A percentile compares a stretch with the other conserved stretches of the same genome.
phyloP scores from a whole-genome alignment of 2,113 vertebrate genomes.

The Amphilophus citrinellus region DNA sequence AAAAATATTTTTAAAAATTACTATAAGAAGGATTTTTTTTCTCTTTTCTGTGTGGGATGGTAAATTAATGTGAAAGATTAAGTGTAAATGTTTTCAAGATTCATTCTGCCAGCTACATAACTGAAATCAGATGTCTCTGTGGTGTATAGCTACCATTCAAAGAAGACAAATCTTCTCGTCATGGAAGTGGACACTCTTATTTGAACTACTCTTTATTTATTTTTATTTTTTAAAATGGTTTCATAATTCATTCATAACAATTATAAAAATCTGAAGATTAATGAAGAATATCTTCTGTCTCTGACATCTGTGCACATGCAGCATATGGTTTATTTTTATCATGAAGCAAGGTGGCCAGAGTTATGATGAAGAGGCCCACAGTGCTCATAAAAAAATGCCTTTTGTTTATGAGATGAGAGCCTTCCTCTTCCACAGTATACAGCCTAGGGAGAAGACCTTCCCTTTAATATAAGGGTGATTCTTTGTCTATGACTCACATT shows the following conservation, averaged over 20 bases:
- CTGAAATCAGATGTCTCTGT: background rate
- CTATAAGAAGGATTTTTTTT: background rate
- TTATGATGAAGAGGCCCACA: slow-evolving; percentile 6
- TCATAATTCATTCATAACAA: background rate
- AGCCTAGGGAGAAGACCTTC: slow-evolving; percentile 23
- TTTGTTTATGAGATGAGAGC: slow-evolving; percentile 20
- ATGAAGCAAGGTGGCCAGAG: slow-evolving; percentile 19
- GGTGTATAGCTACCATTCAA: background rate
- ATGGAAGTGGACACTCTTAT: background rate
- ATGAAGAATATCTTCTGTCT: background rate
- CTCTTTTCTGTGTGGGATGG: background rate
- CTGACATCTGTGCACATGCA: background rate
- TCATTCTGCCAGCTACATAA: background rate
- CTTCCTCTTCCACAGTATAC: background rate
- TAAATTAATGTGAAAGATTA: background rate
- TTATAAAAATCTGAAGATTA: background rate
- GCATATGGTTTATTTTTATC: background rate
- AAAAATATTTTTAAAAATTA: background rate
- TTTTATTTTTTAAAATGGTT: background rate
- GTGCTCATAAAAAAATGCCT: background rate
- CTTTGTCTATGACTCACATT: slow-evolving; percentile 33
- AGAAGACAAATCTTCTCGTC: background rate
- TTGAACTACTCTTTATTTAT: background rate
- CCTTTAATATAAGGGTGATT: slow-evolving; percentile 18
- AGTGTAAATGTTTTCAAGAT: background rate